Conservation (phyloP, 37 sponge, comb jelly and placozoan species). For the Chondrosia reniformis region DNA sequence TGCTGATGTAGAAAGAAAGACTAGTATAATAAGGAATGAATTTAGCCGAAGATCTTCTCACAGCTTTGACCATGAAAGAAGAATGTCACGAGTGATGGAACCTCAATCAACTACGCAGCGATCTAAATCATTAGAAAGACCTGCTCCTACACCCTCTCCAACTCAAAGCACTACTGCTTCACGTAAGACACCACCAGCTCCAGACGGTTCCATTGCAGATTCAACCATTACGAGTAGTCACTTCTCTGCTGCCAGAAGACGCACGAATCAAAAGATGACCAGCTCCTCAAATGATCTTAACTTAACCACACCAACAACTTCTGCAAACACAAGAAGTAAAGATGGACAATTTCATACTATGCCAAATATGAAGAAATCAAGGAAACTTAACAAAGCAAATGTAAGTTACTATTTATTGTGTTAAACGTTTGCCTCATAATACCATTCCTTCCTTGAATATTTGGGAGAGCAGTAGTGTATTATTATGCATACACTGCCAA, state of each 20-base stretch:
- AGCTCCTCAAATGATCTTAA: slow-evolving; percentile 16
- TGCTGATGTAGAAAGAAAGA: no score
- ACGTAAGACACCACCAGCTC: background rate
- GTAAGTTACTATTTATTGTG: no score
- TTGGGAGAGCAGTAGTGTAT: no score
- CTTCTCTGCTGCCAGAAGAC: no score
- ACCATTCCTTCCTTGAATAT: no score
- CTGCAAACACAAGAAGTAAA: background rate
- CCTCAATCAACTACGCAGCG: background rate
- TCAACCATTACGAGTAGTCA: no score
- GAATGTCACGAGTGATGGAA: background rate
- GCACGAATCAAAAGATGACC: no score
- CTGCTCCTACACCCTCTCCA: background rate
- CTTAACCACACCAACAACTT: no score
- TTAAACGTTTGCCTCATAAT: no score
- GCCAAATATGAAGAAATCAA: slow-evolving; percentile 3
- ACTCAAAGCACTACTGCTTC: background rate
- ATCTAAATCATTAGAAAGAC: background rate
- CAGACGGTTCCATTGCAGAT: background rate
- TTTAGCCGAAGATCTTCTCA: background rate
- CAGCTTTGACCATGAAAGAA: slow-evolving; percentile 11
- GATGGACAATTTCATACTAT: slow-evolving; percentile 6
- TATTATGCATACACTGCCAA: no score
- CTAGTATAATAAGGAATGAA: background rate
- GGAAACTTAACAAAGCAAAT: background rate